Evolutionary conservation across 1,140 invertebrate genomes (phyloP).

Genomic region (Lasioglossum baleicum): DNA sequence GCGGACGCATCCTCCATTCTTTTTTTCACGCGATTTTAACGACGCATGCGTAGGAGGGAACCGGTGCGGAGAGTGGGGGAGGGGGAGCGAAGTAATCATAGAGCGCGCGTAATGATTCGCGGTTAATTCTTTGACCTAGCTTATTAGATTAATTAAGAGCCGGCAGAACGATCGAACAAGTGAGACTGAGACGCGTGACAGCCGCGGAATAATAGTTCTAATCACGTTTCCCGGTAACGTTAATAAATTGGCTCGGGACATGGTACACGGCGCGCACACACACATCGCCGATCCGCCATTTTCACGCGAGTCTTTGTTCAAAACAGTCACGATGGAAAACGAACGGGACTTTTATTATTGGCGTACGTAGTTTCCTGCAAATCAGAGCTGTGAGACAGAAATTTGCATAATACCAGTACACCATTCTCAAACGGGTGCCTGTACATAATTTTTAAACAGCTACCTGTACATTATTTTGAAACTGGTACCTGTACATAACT

Average conservation of each 20-base stretch:
- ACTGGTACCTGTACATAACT: no score
- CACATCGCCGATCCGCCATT: background rate
- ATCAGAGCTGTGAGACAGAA: no score
- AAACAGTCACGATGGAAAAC: background rate
- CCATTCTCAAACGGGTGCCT: no score
- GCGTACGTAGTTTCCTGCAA: no score
- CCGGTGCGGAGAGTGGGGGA: background rate
- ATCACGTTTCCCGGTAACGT: conserved; percentile 44
- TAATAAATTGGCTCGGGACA: conserved; percentile 36
- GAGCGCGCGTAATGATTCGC: conserved; percentile 38
- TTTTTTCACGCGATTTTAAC: conserved; percentile 41
- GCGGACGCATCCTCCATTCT: conserved; percentile 11
- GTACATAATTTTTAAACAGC: no score
- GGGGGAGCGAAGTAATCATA: conserved; percentile 20
- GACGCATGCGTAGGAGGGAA: background rate
- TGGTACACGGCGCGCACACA: conserved; percentile 1
- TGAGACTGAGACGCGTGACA: conserved; percentile 31
- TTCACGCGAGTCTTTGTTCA: conserved; percentile 21
- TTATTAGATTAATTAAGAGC: conserved; percentile 46
- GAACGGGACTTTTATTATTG: background rate
- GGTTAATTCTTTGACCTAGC: conserved; percentile 49
- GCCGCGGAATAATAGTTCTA: conserved; percentile 17
- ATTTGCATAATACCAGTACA: no score
- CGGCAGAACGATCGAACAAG: background rate
- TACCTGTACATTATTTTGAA: no score